Evolutionary conservation across 1,140 invertebrate species (phyloP), one percentile per base, ranked within the genome.

Genomic region (Chironomus tepperi): DNA sequence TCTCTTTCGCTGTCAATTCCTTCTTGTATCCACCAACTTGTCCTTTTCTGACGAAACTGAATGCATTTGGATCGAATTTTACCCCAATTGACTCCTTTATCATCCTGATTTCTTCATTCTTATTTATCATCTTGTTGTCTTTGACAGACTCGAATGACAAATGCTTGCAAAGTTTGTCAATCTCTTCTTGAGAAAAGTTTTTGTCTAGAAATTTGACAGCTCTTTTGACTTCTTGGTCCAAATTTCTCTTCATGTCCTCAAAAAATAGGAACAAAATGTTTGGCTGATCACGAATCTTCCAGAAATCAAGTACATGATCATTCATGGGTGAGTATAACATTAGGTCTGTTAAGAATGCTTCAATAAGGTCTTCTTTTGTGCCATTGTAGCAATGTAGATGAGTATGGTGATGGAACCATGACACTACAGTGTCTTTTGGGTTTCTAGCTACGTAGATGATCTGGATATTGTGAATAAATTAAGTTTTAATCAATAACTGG

Each of bases 361-460:
- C 87, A 67, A 88, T 89, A 81, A 93, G 94, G 10, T 92, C 88
- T 21, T 91, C 87, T 77, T 94, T 90, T 3, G 85, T 85, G 0
- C 88, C 88, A 74, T 87, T 87, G 0, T 90, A 81, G 8, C 86
- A 83, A 75, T 91, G 88, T 57, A 92, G 85, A 8, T 89, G 78
- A 74, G 81, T 86, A 76, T 87, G 89, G 79, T 94, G 94, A 80
- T 96, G 89, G 79, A 91, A 96, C 79, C 91, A 95, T 0, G 93
- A 95, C 0, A 97, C 93, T 57, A 91, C 91, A 77, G 91, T 89
- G 78, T 97, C 95, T 82, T 96, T 97, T 6, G 95, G 93, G 83
- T 97, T 95, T 75, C 95, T 86, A 0, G 90, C 86, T 3, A 94
- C 87, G 79, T 96, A 97, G 74, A 97, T 89, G 1, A 96, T 87